phyloP scores from a whole-genome alignment of 30 jellyfish, hydroid and myxozoan species.

The Phacellophora camtschatica region DNA sequence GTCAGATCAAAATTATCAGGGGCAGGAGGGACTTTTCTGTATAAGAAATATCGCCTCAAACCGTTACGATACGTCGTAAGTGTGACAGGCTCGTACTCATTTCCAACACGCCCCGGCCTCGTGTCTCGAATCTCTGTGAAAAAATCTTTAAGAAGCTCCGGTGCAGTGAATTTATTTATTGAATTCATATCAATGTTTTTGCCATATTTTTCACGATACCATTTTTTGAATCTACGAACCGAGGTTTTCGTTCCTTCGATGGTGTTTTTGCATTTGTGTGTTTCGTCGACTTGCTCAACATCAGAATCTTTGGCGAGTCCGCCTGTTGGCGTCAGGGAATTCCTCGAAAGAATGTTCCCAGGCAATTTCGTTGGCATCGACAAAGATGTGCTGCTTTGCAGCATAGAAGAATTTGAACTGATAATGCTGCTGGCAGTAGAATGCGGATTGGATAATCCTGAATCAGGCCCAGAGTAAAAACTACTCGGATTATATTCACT shows the following conservation, averaged over 20 bases:
- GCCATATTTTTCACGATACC: constrained; percentile 91
- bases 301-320: constrained; percentile 78
- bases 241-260: constrained; percentile 97
- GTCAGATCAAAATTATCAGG: constrained; percentile 96
- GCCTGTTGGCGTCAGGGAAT: constrained; percentile 50
- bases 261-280: constrained; percentile 97
- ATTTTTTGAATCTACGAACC: constrained; percentile 87
- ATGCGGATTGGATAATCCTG: constrained; percentile 11
- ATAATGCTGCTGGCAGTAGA: neutral
- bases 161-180: constrained; percentile 89
- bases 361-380: constrained; percentile 26
- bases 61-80: constrained; percentile 97
- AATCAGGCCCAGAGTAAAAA: constrained; percentile 22
- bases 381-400: neutral
- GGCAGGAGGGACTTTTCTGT: constrained; percentile 93
- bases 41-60: constrained; percentile 85
- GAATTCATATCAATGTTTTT: constrained; percentile 86
- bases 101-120: constrained; percentile 98
- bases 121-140: constrained; percentile 96
- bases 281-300: constrained; percentile 94
- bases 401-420: neutral
- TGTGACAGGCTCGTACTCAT: constrained; percentile 98
- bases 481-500: constrained; percentile 35
- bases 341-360: constrained; percentile 37
- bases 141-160: constrained; percentile 93